phyloP scores from a whole-genome alignment of 1,140 invertebrate species.

The Drosophila parabipectinata region DNA sequence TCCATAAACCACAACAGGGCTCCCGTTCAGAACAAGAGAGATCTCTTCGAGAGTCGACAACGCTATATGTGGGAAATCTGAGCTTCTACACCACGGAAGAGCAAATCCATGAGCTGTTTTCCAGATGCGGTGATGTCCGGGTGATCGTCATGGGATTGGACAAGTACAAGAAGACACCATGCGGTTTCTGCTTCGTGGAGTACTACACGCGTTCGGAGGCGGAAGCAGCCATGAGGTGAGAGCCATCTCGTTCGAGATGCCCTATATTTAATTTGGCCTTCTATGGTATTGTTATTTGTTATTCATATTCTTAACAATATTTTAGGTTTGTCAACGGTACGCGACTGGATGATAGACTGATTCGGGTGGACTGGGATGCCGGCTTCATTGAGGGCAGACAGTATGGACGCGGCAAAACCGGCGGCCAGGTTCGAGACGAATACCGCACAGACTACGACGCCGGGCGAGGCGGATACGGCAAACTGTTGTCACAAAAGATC shows the following conservation, averaged over 20 bases:
- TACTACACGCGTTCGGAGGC: constrained; percentile 96
- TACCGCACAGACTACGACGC: constrained; percentile 98
- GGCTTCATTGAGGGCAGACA: constrained; percentile 99
- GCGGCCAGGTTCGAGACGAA: constrained; percentile 99
- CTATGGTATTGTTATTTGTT: too few relatives aligned
- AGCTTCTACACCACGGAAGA: constrained; percentile 99
- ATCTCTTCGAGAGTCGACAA: constrained; percentile 89
- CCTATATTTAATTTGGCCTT: too few relatives aligned
- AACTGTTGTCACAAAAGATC: constrained; percentile 95
- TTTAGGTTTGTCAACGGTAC: constrained; percentile 97
- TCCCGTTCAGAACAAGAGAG: constrained; percentile 96
- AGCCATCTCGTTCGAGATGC: not conserved
- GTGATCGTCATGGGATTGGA: constrained; percentile 99
- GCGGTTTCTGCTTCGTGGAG: constrained; percentile 99
- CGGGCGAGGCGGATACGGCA: constrained; percentile 98
- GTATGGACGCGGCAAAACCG: constrained; percentile 98
- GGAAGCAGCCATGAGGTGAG: constrained; percentile 94
- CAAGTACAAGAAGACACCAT: constrained; percentile 99
- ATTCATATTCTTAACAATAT: not conserved
- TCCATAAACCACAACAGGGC: constrained; percentile 87
- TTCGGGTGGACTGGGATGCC: constrained; percentile 99
- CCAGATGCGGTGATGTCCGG: constrained; percentile 97
- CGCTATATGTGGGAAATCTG: constrained; percentile 98
- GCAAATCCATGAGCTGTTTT: constrained; percentile 99
- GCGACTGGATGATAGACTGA: constrained; percentile 97